Evolutionary conservation across 2,797 vertebrate species (phyloP).

Genomic region (Scyliorhinus canicula): DNA sequence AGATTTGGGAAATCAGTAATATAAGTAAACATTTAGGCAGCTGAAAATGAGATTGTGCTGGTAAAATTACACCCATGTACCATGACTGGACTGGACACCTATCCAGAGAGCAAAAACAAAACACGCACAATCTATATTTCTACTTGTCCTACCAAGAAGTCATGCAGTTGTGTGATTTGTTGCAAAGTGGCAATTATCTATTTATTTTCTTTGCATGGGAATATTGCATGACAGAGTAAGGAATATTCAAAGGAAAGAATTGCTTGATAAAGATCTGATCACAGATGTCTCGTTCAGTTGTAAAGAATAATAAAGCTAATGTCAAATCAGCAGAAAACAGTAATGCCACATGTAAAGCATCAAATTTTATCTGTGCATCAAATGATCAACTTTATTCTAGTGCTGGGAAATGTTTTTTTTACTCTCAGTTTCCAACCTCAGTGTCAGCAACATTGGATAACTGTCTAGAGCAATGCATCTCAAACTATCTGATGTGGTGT

Average conservation of each 20-base stretch:
- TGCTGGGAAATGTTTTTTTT: not conserved
- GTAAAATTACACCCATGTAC: not conserved
- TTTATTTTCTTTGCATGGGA: not conserved
- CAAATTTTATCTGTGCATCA: not conserved
- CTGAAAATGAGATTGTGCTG: not conserved
- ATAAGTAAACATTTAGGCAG: not conserved
- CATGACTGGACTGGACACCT: not conserved
- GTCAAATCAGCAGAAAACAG: not conserved
- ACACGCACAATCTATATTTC: not conserved
- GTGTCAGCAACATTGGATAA: not conserved
- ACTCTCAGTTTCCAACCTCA: not conserved
- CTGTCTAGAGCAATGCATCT: no score
- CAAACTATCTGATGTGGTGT: no score
- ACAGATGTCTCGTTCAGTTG: not conserved
- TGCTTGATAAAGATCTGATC: not conserved
- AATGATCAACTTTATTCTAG: not conserved
- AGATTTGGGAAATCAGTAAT: not conserved
- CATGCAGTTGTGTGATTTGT: not conserved
- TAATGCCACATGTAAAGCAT: not conserved
- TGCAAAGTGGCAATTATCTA: not conserved
- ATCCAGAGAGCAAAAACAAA: not conserved
- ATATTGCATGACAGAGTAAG: not conserved
- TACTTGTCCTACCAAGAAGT: not conserved
- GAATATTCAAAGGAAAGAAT: not conserved
- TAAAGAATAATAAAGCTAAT: conserved; percentile 2